These are phyloP conservation scores for Lucifuga dentata DNA, from an alignment of 2,113 vertebrate species.

Conservation along the genomic window DNA sequence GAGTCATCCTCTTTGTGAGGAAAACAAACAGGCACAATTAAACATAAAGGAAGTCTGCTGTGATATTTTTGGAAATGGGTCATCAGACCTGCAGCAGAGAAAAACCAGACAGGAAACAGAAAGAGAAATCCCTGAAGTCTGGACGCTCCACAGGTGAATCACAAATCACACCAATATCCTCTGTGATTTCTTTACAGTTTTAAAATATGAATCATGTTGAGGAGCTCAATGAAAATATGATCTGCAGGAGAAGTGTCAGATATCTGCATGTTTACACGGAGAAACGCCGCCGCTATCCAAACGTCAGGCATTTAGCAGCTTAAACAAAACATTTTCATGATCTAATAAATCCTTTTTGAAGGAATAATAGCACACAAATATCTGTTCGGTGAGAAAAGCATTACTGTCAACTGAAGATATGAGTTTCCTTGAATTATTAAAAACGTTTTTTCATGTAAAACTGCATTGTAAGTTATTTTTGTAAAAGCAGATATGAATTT, in stretches of 20 bases:
- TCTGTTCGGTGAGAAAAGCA: neutral
- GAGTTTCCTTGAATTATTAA: neutral
- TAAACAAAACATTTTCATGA: neutral
- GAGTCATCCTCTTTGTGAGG: constrained; percentile 17
- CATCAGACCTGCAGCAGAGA: constrained; percentile 67
- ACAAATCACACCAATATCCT: too few species aligned
- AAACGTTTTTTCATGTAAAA: too few species aligned
- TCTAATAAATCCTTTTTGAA: neutral
- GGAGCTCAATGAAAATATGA: neutral
- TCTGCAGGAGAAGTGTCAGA: too few species aligned
- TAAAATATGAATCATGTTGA: neutral
- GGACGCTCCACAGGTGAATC: constrained; percentile 62
- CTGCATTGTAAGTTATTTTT: too few species aligned
- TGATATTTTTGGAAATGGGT: constrained; percentile 64
- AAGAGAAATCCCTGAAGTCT: constrained; percentile 57
- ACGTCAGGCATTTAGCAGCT: too few species aligned
- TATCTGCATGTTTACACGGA: too few species aligned
- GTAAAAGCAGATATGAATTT: too few species aligned
- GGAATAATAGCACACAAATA: neutral
- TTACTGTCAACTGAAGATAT: neutral
- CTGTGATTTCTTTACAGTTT: too few species aligned
- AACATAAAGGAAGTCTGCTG: constrained; percentile 37
- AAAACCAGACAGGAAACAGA: constrained; percentile 49
- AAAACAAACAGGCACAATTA: constrained; percentile 52
- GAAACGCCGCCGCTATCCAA: neutral